Conservation (phyloP, 2,113 vertebrate genomes). For the Taxidea taxus region DNA sequence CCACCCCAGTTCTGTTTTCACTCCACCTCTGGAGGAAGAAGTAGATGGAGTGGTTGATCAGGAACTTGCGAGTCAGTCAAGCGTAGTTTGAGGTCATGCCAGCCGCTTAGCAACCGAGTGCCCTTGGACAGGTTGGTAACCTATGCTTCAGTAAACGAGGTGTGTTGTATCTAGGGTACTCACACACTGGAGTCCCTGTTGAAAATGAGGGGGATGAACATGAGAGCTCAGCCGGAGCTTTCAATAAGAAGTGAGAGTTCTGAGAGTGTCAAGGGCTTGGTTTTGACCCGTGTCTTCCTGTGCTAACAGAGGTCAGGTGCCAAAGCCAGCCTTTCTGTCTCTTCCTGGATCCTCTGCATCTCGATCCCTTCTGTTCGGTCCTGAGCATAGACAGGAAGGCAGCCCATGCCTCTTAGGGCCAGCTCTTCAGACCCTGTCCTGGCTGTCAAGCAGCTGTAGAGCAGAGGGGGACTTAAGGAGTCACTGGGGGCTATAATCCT, state of each 20-base stretch:
- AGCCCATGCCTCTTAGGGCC: not conserved
- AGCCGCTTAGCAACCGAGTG: not conserved
- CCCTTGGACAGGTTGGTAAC: not conserved
- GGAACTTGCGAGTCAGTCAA: not conserved
- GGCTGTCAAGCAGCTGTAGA: not conserved
- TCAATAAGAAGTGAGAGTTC: not conserved
- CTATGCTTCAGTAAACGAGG: not conserved
- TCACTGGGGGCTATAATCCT: not conserved
- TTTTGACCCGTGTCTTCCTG: constrained; percentile 15
- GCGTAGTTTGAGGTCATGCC: not conserved
- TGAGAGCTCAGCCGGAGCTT: not conserved
- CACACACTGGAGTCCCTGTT: not conserved
- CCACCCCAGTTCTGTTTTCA: not conserved
- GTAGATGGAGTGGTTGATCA: not conserved
- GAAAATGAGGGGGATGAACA: not conserved
- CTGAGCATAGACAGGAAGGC: not conserved
- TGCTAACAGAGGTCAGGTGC: not conserved
- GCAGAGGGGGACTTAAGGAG: not conserved
- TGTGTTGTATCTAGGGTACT: not conserved
- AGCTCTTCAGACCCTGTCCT: not conserved
- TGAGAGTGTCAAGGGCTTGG: not conserved
- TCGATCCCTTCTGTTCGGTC: not conserved
- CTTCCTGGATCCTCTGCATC: not conserved
- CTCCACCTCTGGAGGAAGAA: not conserved
- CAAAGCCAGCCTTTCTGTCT: not conserved